Conservation (phyloP, 2,113 vertebrate genomes). For the Festucalex cinctus region DNA sequence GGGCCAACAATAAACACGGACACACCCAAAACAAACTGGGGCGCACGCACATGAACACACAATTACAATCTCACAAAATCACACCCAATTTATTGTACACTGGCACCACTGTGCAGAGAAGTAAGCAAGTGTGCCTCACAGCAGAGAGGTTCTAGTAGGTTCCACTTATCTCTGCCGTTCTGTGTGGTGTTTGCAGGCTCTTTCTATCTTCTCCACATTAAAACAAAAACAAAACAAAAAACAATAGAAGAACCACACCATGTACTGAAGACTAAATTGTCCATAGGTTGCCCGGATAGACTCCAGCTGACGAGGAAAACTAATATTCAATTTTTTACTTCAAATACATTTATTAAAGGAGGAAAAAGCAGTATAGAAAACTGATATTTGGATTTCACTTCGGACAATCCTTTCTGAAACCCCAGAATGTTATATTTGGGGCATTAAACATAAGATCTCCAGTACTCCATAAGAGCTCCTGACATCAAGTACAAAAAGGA, state of each 20-base stretch:
- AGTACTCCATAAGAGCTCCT: constrained; percentile 26
- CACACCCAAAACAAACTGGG: constrained; percentile 46
- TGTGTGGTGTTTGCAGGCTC: too few species aligned
- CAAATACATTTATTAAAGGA: neutral
- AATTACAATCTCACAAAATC: constrained; percentile 10
- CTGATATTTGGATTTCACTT: neutral
- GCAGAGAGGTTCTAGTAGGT: neutral
- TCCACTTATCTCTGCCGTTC: neutral
- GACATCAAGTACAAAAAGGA: constrained; percentile 52
- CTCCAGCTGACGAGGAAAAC: too few species aligned
- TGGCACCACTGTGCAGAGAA: neutral
- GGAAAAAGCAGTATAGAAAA: too few species aligned
- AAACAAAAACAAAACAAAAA: neutral
- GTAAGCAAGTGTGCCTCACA: neutral
- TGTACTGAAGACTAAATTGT: neutral
- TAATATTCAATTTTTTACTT: too few species aligned
- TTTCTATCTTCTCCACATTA: neutral
- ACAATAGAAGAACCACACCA: neutral
- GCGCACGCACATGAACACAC: constrained; percentile 17
- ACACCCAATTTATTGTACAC: neutral
- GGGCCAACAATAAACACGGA: constrained; percentile 65
- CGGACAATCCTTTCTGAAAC: neutral
- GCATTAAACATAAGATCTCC: constrained; percentile 43
- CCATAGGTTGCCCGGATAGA: too few species aligned
- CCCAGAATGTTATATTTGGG: neutral